A percentile compares a stretch with the other conserved stretches of the same genome.
Conservation (phyloP, 92 coral and sea anemone genomes). For the Parazoanthus darwini region DNA sequence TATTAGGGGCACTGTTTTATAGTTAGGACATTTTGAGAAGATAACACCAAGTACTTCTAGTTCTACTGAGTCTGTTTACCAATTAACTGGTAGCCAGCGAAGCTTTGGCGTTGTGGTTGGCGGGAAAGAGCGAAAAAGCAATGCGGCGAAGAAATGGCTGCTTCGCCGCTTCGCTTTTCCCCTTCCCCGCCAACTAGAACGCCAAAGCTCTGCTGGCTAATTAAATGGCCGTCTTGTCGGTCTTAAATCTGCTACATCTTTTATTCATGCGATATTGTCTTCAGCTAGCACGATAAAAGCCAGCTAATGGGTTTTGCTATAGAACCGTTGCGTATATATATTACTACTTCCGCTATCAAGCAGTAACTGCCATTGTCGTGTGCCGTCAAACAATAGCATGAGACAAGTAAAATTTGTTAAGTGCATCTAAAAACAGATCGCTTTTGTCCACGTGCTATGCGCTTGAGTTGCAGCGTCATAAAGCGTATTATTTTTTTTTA, state of each 20-base stretch:
- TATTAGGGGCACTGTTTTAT: too few species aligned
- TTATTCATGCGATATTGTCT: background rate
- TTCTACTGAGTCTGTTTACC: too few species aligned
- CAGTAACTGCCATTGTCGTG: background rate
- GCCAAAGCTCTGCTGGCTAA: too few species aligned
- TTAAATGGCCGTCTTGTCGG: background rate
- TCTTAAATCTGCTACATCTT: background rate
- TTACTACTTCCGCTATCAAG: slow-evolving; percentile 13
- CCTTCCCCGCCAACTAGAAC: too few species aligned
- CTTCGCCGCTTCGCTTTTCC: too few species aligned
- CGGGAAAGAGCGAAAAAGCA: too few species aligned
- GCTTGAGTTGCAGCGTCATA: background rate
- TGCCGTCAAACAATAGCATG: slow-evolving; percentile 11
- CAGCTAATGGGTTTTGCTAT: background rate
- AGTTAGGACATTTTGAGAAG: background rate
- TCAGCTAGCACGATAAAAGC: too few species aligned
- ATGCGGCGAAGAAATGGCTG: too few species aligned
- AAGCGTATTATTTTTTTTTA: background rate
- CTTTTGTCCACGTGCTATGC: background rate
- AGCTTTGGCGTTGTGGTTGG: too few species aligned
- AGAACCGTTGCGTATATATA: background rate
- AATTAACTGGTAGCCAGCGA: too few species aligned
- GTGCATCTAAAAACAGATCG: background rate
- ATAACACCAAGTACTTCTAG: background rate
- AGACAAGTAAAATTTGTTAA: background rate